A percentile compares a stretch with the other conserved stretches of the same genome.
Evolutionary conservation across 2,797 vertebrate genomes (phyloP).

Genomic region (Enteromius trimaculatus): DNA sequence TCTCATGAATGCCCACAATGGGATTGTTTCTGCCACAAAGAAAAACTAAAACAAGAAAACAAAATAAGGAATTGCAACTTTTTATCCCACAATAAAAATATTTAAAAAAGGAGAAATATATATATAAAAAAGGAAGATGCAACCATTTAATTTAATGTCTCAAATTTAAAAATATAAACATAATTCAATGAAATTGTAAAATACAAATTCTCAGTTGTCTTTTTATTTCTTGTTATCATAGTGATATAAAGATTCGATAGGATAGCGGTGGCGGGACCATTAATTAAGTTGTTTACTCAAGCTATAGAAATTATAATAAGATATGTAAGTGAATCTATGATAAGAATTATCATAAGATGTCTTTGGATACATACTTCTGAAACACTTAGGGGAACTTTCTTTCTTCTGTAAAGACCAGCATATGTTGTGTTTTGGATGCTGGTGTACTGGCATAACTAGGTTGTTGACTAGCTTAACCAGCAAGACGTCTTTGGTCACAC

Average conservation of each 20-base stretch:
- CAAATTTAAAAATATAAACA: neutral
- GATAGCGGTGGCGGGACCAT: neutral
- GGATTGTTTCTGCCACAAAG: neutral
- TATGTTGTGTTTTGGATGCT: constrained; percentile 1
- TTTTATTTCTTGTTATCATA: neutral
- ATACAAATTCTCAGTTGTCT: neutral
- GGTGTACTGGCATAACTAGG: neutral
- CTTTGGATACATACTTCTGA: neutral
- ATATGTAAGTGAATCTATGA: too few relatives aligned
- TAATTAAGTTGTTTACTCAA: neutral
- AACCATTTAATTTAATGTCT: neutral
- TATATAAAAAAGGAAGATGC: neutral
- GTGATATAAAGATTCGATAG: neutral
- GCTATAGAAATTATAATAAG: neutral
- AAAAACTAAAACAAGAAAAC: neutral
- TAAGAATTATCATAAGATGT: neutral
- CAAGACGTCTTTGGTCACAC: constrained; percentile 19
- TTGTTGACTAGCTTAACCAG: constrained; percentile 17
- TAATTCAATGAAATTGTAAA: neutral
- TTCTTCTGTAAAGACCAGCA: constrained; percentile 1
- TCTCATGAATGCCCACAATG: neutral
- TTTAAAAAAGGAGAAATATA: too few relatives aligned
- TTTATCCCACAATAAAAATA: neutral
- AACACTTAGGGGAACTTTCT: neutral
- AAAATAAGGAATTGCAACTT: neutral